Base-by-base conservation (phyloP, 2,113 vertebrate species). In the Enhydra lutris region DNA sequence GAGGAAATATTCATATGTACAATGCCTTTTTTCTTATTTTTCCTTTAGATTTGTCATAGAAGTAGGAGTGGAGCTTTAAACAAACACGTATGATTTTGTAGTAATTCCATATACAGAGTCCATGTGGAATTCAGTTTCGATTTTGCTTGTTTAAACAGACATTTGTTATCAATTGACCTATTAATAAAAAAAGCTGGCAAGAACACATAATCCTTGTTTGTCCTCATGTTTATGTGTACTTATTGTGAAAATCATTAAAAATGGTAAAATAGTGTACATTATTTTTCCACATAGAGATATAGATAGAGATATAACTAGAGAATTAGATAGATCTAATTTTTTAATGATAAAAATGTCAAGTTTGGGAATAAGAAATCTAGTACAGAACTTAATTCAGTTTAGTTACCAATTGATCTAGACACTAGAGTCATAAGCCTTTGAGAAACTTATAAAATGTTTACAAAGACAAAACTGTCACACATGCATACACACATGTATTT, bases 21-120 rank as follows among this genome's bases (percentile, higher is more conserved):
- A 91, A 95, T 55, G 15, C 3, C 2, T 31, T 36, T 34, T 74
- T 42, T 55, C 4, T 97, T 42, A 91, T 63, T 89, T 89, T 73
- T 80, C 34, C 31, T 45, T 94, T 92, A 42, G 18, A 13, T 69
- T 97, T 97, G 84, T 12, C 61, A 14, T 82, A 93, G 23, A 95
- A 78, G 17, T 74, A 69, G 10, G 57, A 92, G 4, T 61, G 42
- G 20, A 47, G 3, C 26, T 95, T 86, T 81, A 90, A 94, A 9
- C n/a, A 86, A 63, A 65, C 5, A 65, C 10, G 10, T 85, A 94
- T 96, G 29, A 96, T 79, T 94, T 52, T 42, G 29, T 15, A 74
- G 26, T 36, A 71, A 2, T 55, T 90, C 31, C 26, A 63, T 10
- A 79, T 50, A 71, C 18, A 50, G 20, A 83, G 47, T 84, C 47